A percentile compares a stretch with the other conserved stretches of the same genome.
Evolutionary conservation across 2,113 vertebrate genomes (phyloP).

Genomic region (Pseudois nayaur): DNA sequence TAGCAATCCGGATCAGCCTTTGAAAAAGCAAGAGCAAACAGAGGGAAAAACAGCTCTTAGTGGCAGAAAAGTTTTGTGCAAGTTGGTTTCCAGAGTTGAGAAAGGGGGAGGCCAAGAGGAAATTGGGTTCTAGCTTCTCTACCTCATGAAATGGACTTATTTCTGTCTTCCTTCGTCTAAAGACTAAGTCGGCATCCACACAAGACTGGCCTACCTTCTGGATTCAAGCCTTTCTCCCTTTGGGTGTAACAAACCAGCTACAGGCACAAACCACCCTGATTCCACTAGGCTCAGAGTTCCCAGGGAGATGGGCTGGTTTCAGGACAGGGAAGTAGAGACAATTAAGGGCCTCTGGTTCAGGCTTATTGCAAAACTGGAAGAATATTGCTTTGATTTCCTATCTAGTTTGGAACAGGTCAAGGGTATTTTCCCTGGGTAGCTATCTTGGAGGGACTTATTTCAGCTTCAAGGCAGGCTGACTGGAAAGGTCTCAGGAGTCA

Average conservation of each 20-base stretch:
- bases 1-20: background rate
- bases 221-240: background rate
- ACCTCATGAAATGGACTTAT: background rate
- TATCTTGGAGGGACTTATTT: background rate
- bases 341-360: background rate
- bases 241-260: rapidly evolving
- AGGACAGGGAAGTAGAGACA: background rate
- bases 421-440: background rate
- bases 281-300: background rate
- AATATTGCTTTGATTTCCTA: background rate
- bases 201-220: background rate
- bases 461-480: background rate
- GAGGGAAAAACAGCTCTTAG: background rate
- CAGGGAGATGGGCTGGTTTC: background rate
- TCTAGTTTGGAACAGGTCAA: background rate
- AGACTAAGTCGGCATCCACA: background rate
- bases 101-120: background rate
- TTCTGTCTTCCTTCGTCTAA: background rate
- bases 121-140: background rate
- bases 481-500: background rate
- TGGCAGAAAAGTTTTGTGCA: background rate
- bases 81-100: background rate
- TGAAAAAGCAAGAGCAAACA: background rate
- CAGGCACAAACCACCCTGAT: background rate
- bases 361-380: background rate